Evolutionary conservation across 2,797 vertebrate genomes (phyloP).

Genomic region (Eulemur coronatus): DNA sequence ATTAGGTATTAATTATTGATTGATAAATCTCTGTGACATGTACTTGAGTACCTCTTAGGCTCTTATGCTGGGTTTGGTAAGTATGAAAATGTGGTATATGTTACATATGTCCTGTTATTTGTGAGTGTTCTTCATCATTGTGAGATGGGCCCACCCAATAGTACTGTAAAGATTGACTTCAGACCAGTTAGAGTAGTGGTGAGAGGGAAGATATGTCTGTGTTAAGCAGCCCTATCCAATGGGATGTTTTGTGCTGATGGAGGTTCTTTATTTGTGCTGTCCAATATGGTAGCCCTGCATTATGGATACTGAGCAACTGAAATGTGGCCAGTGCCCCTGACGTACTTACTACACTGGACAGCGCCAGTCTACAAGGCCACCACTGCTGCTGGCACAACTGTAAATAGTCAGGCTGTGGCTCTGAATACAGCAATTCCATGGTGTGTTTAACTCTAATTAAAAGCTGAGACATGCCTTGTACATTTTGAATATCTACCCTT

Average conservation of each 20-base stretch:
- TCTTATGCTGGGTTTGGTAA: neutral
- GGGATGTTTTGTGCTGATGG: neutral
- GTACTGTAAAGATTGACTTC: neutral
- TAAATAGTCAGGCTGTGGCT: neutral
- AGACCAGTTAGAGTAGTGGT: neutral
- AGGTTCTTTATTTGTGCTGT: neutral
- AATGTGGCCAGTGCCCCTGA: neutral
- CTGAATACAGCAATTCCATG: neutral
- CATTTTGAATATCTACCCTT: neutral
- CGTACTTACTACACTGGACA: neutral
- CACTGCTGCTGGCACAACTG: neutral
- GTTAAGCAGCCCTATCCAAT: neutral
- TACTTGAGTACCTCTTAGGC: neutral
- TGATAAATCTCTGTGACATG: constrained; percentile 37
- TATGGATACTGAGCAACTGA: neutral
- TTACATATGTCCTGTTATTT: neutral
- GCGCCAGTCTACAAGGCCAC: neutral
- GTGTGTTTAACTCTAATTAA: neutral
- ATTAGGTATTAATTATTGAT: constrained; percentile 51
- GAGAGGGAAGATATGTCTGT: neutral
- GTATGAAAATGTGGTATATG: neutral
- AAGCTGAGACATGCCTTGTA: neutral
- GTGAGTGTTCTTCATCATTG: neutral
- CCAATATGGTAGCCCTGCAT: neutral
- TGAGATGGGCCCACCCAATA: neutral